phyloP scores from a whole-genome alignment of 1,140 invertebrate genomes.

The Sweltsa coloradensis region DNA sequence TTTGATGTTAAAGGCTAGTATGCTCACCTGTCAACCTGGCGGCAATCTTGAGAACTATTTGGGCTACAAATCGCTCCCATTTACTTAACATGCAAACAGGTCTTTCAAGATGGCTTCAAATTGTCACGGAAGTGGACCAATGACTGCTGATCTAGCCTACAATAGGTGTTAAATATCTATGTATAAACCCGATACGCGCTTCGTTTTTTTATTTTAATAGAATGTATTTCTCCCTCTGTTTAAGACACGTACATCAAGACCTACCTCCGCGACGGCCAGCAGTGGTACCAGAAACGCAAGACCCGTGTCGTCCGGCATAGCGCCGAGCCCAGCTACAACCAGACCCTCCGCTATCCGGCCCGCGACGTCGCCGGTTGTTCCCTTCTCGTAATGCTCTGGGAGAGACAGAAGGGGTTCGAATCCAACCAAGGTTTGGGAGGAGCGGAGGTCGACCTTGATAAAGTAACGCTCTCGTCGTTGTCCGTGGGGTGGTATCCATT shows the following conservation, averaged over 20 bases:
- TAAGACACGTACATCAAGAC: constrained; percentile 92
- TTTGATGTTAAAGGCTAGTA: too few species aligned
- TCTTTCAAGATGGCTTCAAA: too few species aligned
- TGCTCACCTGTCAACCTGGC: too few species aligned
- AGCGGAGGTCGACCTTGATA: constrained; percentile 68
- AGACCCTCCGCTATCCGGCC: constrained; percentile 75
- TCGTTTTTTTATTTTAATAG: too few species aligned
- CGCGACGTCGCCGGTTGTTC: constrained; percentile 74
- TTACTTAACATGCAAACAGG: too few species aligned
- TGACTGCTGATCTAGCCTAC: too few species aligned
- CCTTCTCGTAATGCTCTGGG: constrained; percentile 82
- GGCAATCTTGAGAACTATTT: too few species aligned
- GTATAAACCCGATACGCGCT: too few species aligned
- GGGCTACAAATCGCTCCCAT: too few species aligned
- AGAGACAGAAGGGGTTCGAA: constrained; percentile 71
- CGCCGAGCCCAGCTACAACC: constrained; percentile 69
- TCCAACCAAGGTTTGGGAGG: constrained; percentile 80
- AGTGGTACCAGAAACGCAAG: constrained; percentile 81
- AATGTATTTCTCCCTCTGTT: too few species aligned
- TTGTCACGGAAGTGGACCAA: too few species aligned
- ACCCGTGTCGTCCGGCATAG: constrained; percentile 68
- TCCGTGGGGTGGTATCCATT: constrained; percentile 82
- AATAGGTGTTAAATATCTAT: too few species aligned
- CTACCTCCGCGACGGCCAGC: constrained; percentile 75
- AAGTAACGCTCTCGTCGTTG: constrained; percentile 59